Base-by-base conservation (phyloP, 2,113 vertebrate genomes). In the Chroicocephalus ridibundus region DNA sequence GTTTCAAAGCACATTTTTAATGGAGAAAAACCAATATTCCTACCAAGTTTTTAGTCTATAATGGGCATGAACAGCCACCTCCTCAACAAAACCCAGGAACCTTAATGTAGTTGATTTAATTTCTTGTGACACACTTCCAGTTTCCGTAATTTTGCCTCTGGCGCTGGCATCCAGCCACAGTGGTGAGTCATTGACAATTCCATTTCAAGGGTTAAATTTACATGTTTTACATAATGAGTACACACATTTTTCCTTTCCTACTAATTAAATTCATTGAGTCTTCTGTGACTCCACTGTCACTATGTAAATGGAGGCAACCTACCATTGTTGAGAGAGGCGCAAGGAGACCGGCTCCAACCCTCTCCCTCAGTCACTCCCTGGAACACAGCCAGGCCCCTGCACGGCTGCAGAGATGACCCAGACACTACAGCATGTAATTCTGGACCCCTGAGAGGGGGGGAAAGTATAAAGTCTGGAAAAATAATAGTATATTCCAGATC, bases 261-360 rank as follows among this genome's bases (percentile, higher is more conserved):
- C 93, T 97, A 97, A 97, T 97, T 97, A 95, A 93, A 97, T 97
- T 86, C 90, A 95, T 94, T 83, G 89, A 90, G 95, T 91, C 82
- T 91, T 92, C 95, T 5, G 78, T 80, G 93, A 86, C 89, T 95
- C 47, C 70, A 49, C 96, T 93, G 91, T 82, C 79, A 85, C 87
- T 95, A 82, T 90, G 79, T 46, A 93, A 97, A 96, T 96, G 87
- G 88, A 91, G 44, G 93, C 65, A 96, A 84, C 79, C 57, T 83
- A n/a, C 80, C 80, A 78, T 90, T 95, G 90, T 46, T 46, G 70
- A 79, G 86, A 75, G 78, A 96, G 83, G 80, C 46, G 4, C 77
- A 66, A 69, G 72, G 82, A 55, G 38, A 29, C 68, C 2, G 4
- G 47, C 46, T 87, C 81, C 94, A 88, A 51, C 62, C 75, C 93